Conservation (phyloP, 2,888 invertebrate genomes). For the Hartigia nigra region DNA sequence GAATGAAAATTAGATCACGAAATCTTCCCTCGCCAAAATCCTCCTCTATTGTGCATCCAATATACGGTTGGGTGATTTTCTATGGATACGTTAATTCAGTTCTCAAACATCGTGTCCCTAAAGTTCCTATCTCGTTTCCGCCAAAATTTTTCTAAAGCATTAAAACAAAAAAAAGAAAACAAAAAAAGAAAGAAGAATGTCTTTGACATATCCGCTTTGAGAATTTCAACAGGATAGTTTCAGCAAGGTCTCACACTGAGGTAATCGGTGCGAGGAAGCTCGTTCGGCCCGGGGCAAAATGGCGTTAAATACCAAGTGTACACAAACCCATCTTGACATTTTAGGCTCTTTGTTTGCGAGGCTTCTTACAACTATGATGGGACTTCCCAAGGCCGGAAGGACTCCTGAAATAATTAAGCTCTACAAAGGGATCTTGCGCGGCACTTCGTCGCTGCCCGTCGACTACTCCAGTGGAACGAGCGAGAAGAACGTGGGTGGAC, state of each 20-base stretch:
- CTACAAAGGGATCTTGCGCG: constrained; percentile 27
- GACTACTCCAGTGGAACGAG: background rate
- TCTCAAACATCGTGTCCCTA: background rate
- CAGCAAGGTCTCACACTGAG: background rate
- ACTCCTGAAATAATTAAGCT: constrained; percentile 49
- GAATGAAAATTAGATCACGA: background rate
- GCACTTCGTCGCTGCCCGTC: background rate
- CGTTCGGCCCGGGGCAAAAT: background rate
- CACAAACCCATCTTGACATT: constrained; percentile 32
- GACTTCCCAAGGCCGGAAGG: constrained; percentile 17
- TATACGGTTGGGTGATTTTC: background rate
- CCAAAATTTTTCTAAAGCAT: background rate
- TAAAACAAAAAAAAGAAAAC: no score
- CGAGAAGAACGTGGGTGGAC: background rate
- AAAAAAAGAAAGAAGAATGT: no score
- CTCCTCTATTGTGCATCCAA: background rate
- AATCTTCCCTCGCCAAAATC: background rate
- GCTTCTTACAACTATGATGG: constrained; percentile 31
- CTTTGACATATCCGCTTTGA: no score
- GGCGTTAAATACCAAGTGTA: constrained; percentile 10
- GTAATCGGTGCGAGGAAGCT: background rate
- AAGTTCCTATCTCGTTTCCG: background rate
- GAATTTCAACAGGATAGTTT: background rate
- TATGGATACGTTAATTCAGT: background rate
- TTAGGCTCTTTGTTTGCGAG: constrained; percentile 34